These are phyloP conservation scores for Chionomys nivalis DNA, from an alignment of 2,113 vertebrate genomes.

Conservation along the genomic window DNA sequence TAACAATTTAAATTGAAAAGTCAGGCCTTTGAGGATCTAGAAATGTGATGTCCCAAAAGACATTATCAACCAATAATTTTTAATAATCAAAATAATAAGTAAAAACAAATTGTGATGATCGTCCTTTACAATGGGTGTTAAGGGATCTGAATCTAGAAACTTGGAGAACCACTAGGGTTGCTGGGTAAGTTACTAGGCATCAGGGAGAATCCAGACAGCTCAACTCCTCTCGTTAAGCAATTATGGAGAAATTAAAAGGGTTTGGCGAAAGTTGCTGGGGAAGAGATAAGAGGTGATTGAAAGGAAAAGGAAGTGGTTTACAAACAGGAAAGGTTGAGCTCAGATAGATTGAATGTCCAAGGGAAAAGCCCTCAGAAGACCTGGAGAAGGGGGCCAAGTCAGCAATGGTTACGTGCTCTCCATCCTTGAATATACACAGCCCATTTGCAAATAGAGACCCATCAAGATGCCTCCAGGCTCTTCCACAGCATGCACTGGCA, in stretches of 20 bases:
- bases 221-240: neutral
- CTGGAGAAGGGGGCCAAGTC: neutral
- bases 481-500: neutral
- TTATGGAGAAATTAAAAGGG: neutral
- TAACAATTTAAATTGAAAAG: neutral
- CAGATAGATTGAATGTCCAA: neutral
- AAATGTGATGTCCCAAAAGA: neutral
- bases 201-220: neutral
- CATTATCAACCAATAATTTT: neutral
- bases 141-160: neutral
- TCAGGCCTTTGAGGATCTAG: neutral
- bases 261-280: neutral
- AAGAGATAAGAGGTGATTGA: neutral
- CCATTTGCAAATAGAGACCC: neutral
- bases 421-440: neutral
- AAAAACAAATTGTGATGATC: neutral
- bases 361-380: neutral
- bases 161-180: neutral
- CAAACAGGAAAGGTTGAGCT: neutral
- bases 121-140: neutral
- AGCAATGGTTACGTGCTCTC: neutral
- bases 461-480: neutral
- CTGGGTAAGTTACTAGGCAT: neutral
- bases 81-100: constrained; percentile 16
- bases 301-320: neutral